These are phyloP conservation scores for Ganaspis sp. DNA, from an alignment of 1,140 invertebrate species.

Conservation along the genomic window DNA sequence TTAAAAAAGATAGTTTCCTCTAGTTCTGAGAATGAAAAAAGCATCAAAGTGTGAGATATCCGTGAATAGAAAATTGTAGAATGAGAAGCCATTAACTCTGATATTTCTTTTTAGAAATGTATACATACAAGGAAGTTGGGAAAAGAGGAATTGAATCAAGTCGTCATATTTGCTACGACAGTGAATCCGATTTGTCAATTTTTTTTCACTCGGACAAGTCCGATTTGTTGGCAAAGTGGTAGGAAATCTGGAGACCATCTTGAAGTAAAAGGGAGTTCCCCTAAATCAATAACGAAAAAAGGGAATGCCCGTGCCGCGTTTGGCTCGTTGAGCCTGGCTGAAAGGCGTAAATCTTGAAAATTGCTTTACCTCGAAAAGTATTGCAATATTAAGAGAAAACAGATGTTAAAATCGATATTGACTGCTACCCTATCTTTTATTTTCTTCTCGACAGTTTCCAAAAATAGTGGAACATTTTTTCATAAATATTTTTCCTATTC, in stretches of 20 bases:
- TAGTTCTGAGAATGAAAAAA: too few relatives aligned
- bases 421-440: not conserved
- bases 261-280: conserved; percentile 11
- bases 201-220: conserved; percentile 8
- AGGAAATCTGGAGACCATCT: conserved; percentile 19
- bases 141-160: not conserved
- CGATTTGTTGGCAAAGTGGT: conserved; percentile 9
- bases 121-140: not conserved
- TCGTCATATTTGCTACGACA: not conserved
- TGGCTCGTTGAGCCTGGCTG: conserved; percentile 15
- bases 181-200: conserved; percentile 1
- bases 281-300: conserved; percentile 21
- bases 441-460: not conserved
- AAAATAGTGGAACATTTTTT: not conserved
- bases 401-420: conserved; percentile 31
- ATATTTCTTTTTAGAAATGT: not conserved
- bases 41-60: too few relatives aligned
- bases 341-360: conserved; percentile 29
- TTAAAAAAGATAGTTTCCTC: too few relatives aligned
- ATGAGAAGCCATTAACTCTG: not conserved
- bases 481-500: not conserved
- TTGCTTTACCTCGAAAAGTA: conserved; percentile 19
- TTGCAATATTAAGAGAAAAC: conserved; percentile 26
- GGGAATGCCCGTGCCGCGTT: conserved; percentile 8
- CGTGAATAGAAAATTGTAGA: not conserved